Conservation (phyloP, 2,113 vertebrate genomes). For the Holacanthus passer region DNA sequence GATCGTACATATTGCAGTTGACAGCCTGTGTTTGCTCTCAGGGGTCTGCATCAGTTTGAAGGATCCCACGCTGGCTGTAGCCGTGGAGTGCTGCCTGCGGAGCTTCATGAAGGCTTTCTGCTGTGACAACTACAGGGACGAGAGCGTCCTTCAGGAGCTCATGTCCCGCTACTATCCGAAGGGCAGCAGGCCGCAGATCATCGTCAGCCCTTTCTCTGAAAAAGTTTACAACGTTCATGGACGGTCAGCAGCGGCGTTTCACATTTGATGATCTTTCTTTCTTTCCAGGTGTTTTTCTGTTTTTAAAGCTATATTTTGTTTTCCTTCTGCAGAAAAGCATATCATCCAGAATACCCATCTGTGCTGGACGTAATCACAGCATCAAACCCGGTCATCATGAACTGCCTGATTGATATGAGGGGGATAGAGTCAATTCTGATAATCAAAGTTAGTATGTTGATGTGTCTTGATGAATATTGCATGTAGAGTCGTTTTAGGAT, state of each 20-base stretch:
- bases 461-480: no score
- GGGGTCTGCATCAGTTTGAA: conserved; percentile 61
- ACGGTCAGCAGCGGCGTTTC: conserved; percentile 47
- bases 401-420: conserved; percentile 70
- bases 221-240: conserved; percentile 57
- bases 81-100: conserved; percentile 65
- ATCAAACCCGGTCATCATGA: conserved; percentile 55
- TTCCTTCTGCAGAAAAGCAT: conserved; percentile 43
- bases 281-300: neutral
- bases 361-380: conserved; percentile 64
- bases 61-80: conserved; percentile 50
- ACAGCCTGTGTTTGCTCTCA: conserved; percentile 28
- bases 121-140: conserved; percentile 69
- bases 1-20: neutral
- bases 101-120: conserved; percentile 73
- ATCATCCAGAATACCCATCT: conserved; percentile 51
- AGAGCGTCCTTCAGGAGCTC: conserved; percentile 55
- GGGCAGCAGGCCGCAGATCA: conserved; percentile 62
- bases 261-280: neutral
- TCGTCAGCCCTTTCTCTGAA: conserved; percentile 57
- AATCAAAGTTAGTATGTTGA: conserved; percentile 55
- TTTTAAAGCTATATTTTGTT: neutral
- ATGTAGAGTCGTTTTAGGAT: neutral
- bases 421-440: conserved; percentile 68
- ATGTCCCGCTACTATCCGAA: conserved; percentile 55